These are phyloP conservation scores for Xenops minutus DNA, from an alignment of 2,797 vertebrate genomes.

Conservation along the genomic window DNA sequence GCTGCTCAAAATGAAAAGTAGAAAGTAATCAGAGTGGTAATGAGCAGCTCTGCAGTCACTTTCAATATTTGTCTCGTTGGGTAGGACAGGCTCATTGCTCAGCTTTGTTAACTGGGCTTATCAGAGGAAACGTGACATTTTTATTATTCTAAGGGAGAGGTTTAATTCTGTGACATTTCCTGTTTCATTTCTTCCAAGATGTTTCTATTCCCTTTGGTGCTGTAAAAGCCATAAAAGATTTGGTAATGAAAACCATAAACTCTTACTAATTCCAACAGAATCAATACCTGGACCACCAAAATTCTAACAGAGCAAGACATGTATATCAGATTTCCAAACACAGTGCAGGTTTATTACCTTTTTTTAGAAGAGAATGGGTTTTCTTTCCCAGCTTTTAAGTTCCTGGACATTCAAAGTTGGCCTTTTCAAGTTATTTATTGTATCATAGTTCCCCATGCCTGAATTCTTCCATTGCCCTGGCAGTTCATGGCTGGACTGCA, in stretches of 20 bases:
- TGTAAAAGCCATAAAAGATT: neutral
- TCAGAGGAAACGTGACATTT: neutral
- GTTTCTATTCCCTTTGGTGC: neutral
- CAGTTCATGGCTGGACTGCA: conserved; percentile 82
- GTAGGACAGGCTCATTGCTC: neutral
- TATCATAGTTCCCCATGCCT: conserved; percentile 74
- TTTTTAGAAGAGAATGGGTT: neutral
- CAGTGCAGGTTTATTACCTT: neutral
- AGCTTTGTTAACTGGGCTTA: neutral
- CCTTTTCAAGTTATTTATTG: neutral
- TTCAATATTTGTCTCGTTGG: neutral
- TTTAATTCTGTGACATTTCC: neutral
- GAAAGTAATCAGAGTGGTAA: neutral
- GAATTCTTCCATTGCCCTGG: conserved; percentile 80
- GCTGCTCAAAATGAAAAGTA: neutral
- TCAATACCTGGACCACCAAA: neutral
- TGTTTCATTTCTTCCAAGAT: neutral
- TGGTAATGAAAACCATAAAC: neutral
- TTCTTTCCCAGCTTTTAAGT: neutral
- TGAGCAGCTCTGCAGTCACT: neutral
- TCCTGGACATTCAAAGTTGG: neutral
- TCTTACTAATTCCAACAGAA: neutral
- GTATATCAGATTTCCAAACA: neutral
- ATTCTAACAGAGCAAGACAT: neutral
- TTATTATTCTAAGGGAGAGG: neutral